Evolutionary conservation across 2,888 invertebrate species (phyloP), one percentile per base, ranked within the genome.

Genomic region (Philereme transversata): DNA sequence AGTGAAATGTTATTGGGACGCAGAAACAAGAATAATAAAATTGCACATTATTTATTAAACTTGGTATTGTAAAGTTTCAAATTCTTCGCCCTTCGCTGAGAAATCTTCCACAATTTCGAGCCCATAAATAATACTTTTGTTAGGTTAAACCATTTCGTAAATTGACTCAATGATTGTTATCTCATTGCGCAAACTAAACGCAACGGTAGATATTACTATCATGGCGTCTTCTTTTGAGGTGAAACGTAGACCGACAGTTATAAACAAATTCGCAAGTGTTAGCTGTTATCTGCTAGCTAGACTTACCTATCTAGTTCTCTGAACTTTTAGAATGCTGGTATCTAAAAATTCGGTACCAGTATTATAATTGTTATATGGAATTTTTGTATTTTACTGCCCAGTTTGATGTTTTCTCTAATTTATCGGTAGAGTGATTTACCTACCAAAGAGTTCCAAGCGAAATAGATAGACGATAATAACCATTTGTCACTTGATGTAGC

Each of bases 1-100:
- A 70, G 53, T 50, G 51, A 49, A 60, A 69, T 48, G 62, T 73
- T 72, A 76, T 74, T 75, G 68, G 73, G 74, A 64, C 70, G 68
- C 67, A 69, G 68, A 66, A 68, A 64, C 65, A 68, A 36, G 55
- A 64, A 60, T 64, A 36, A 45, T 48, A 40, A 40, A 40, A 40
- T 7, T 7, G 5, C 4, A 40, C 6, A 3, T 22, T 22, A 22
- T 22, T 22, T 22, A 22, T 22, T 22, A 22, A 22, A 22, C 22
- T 22, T 22, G 22, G 22, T 22, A 22, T 22, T 22, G 22, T 22
- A 22, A 40, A 8, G 7, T 6, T 5, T 40, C 7, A 40, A 43
- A 10, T 5, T 10, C n/a, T 38, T 4, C 5, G 43, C 52, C 60
- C 49, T 53, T 53, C 49, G 48, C 8, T 57, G 7, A 9, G 1